Evolutionary conservation across 2,797 vertebrate genomes (phyloP), one percentile per base, ranked within the genome.

Genomic region (Naso thynnoides): DNA sequence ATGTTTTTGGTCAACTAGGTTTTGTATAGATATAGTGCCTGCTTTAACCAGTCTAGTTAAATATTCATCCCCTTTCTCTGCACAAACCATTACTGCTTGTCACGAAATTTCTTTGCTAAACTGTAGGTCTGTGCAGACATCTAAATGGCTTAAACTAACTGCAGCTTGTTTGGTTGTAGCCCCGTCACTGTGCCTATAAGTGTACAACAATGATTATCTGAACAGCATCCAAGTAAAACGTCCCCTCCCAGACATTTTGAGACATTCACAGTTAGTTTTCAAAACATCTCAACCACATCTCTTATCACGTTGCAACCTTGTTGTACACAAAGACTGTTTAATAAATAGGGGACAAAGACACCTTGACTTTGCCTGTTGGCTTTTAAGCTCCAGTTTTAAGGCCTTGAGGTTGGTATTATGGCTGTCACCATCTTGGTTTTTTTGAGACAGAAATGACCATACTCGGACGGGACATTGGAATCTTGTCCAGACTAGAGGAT

Each of bases 11-110:
- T 53, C 60, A 73, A 11, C 27, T 16, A n/a, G 16, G 23, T 8
- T 38, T 42, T 52, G 8, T 65, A 4, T 55, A 8, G 21, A 33
- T 60, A 4, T 19, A 24, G 19, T 13, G 27, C 53, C 49, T 21
- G 39, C 6, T 61, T 64, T 33, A 50, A 58, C 27, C 27, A 31
- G 13, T 8, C 19, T 29, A 69, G 39, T 52, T 64, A 27, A 65
- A 54, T 24, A 62, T 73, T 29, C 11, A 48, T 31, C 31, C 8
- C 3, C 24, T 9, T 33, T 57, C 15, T 68, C 45, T 7, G 8
- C 26, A 41, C 24, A 52, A 23, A 48, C 26, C 13, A 26, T 7
- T 36, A 4, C 16, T 23, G 16, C 33, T 36, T 33, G 24, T 61
- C 13, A 27, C 23, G 0, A 27, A 23, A 14, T 54, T 47, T 62